Evolutionary conservation across 2,797 vertebrate genomes (phyloP), one percentile per base, ranked within the genome.

Genomic region (Paedocypris micromegethes): DNA sequence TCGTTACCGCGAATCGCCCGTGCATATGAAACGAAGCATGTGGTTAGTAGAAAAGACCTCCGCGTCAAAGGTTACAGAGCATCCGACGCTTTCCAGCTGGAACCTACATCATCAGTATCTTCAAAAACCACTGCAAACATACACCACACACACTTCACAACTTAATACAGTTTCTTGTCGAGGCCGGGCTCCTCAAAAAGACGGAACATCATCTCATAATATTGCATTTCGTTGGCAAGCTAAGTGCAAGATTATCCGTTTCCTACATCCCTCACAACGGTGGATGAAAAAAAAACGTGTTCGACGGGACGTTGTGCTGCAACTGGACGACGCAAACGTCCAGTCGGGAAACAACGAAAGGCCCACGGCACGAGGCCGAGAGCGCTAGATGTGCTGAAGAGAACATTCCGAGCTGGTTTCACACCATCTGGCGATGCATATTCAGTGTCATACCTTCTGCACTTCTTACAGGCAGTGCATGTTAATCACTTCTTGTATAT

Each of bases 261-360:
- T 70, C 78, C 66, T 57, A 57, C 53, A 39, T 56, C 77, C 79
- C 61, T 71, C 72, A n/a, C n/a, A n/a, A n/a, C n/a, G 66, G 77
- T 76, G 74, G 80, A 77, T 77, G 79, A 80, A 79, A 63, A 84
- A 87, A 84, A 87, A 88, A 86, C 88, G 86, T 77, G 58, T 74
- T 65, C 78, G 77, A 77, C 73, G 79, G 82, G 77, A 79, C 83
- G 76, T 44, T 42, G 46, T 67, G 72, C 78, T 85, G 78, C 80
- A 81, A 83, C 80, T 40, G 76, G 80, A 74, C 50, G 59, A 69
- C 56, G 58, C 62, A 72, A 72, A 56, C 53, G 54, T 69, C 68
- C 63, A 61, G 70, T 56, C 67, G 74, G 52, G 58, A 72, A 72
- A 72, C 50, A 51, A 57, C 58, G 57, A 70, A 57, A 72, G 52